Percentiles rank a stretch among this genome's conserved stretches.
Evolutionary conservation across 2,888 invertebrate species (phyloP).

Genomic region (Sarcophaga variegata): DNA sequence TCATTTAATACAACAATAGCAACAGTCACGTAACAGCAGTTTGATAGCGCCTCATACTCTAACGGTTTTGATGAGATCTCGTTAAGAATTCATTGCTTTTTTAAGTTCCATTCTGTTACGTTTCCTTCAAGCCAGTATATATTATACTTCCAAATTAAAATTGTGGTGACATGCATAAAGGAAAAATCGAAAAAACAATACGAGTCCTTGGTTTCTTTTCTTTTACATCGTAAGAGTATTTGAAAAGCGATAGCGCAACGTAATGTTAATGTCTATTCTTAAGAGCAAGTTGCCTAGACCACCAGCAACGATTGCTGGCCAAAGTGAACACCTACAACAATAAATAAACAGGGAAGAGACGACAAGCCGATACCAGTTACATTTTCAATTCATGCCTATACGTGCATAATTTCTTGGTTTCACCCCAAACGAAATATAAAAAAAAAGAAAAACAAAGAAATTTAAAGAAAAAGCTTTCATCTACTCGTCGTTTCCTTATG

Average conservation of each 20-base stretch:
- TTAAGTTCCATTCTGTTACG: slow-evolving; percentile 33
- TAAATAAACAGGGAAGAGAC: slow-evolving; percentile 39
- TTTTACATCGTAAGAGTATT: not conserved
- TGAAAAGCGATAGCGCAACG: not conserved
- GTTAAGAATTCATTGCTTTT: slow-evolving; percentile 66
- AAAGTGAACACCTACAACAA: slow-evolving; percentile 34
- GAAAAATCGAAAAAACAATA: slow-evolving; percentile 15
- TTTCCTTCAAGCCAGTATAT: slow-evolving; percentile 6
- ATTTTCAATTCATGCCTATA: slow-evolving; percentile 64
- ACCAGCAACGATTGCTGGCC: slow-evolving; percentile 37
- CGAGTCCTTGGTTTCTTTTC: slow-evolving; percentile 35
- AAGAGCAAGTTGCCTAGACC: slow-evolving; percentile 47
- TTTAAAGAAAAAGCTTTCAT: slow-evolving; percentile 39
- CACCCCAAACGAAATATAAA: not conserved
- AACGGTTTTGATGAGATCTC: slow-evolving; percentile 66
- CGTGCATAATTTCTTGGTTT: slow-evolving; percentile 58
- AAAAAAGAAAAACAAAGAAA: not conserved
- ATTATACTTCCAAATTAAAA: slow-evolving; percentile 56
- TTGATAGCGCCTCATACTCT: slow-evolving; percentile 70
- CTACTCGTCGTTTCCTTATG: slow-evolving; percentile 50
- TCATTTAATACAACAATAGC: slow-evolving; percentile 50
- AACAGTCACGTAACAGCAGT: slow-evolving; percentile 72
- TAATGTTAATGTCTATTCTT: slow-evolving; percentile 51
- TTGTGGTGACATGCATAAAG: slow-evolving; percentile 44
- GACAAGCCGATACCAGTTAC: slow-evolving; percentile 20